Conservation (phyloP, 2,797 vertebrate species). For the Geotrypetes seraphini region DNA sequence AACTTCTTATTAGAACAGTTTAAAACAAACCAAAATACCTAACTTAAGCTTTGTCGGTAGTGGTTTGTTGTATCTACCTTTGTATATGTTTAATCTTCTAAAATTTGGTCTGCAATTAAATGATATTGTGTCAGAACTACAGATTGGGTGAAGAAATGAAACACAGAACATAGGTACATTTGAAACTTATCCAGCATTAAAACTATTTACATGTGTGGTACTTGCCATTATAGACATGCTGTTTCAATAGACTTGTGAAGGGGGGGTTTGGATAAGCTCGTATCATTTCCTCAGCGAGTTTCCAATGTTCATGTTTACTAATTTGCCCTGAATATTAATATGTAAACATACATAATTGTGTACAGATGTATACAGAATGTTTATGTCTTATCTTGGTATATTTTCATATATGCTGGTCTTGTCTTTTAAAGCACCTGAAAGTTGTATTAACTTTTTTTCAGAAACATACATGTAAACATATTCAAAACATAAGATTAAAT, state of each 20-base stretch:
- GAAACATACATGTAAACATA: too few relatives aligned
- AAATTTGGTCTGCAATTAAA: constrained; percentile 44
- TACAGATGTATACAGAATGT: constrained; percentile 31
- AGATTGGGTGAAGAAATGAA: constrained; percentile 28
- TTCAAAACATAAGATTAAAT: too few relatives aligned
- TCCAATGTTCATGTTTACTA: constrained; percentile 55
- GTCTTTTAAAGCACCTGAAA: constrained; percentile 17
- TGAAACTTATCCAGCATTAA: constrained; percentile 36
- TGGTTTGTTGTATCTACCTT: constrained; percentile 14
- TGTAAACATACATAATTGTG: constrained; percentile 42
- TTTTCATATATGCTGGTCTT: not conserved
- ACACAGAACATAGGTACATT: constrained; percentile 41
- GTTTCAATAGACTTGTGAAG: constrained; percentile 53
- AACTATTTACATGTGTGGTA: constrained; percentile 29
- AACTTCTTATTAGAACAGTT: constrained; percentile 10
- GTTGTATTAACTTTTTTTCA: not conserved
- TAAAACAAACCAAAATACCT: constrained; percentile 18
- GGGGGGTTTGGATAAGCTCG: constrained; percentile 20
- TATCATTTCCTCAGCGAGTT: constrained; percentile 36
- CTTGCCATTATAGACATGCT: constrained; percentile 29
- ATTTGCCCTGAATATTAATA: constrained; percentile 57
- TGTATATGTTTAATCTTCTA: constrained; percentile 30
- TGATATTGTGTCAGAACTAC: constrained; percentile 49
- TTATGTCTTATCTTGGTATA: constrained; percentile 10
- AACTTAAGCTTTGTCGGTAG: not conserved